These are phyloP conservation scores for Noctua fimbriata DNA, from an alignment of 2,888 invertebrate genomes.

Conservation along the genomic window DNA sequence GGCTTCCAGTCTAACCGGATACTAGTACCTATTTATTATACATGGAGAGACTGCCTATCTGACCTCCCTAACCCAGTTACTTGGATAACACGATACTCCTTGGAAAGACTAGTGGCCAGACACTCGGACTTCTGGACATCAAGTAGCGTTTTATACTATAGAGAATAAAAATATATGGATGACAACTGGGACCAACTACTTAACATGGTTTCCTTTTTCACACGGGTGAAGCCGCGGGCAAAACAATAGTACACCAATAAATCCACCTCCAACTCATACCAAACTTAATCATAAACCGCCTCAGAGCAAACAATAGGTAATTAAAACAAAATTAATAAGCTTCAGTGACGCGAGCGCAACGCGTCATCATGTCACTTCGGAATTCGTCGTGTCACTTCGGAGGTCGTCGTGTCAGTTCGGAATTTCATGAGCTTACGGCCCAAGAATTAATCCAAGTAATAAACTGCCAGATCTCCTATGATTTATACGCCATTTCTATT, in stretches of 20 bases:
- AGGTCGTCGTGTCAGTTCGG: conserved; percentile 51
- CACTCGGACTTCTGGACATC: background rate
- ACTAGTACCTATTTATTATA: background rate
- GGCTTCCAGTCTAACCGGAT: background rate
- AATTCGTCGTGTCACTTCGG: conserved; percentile 13
- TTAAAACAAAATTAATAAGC: conserved; percentile 68
- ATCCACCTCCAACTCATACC: background rate
- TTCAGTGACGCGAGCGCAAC: conserved; percentile 53
- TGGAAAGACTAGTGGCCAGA: background rate
- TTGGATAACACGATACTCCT: background rate
- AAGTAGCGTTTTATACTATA: background rate
- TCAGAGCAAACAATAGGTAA: conserved; percentile 53
- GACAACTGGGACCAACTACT: background rate
- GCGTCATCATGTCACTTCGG: conserved; percentile 28
- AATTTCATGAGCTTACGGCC: conserved; percentile 65
- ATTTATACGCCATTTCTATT: conserved; percentile 59
- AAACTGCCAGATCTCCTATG: conserved; percentile 56
- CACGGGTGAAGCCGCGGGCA: background rate
- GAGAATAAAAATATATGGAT: background rate
- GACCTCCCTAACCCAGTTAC: background rate
- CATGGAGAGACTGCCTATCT: background rate
- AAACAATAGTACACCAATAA: background rate
- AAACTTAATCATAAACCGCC: conserved; percentile 42
- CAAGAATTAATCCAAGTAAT: conserved; percentile 64
- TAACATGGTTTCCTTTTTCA: background rate